These are phyloP conservation scores for Pogonognathellus flavescens DNA, from an alignment of 1,140 invertebrate genomes.

Conservation along the genomic window DNA sequence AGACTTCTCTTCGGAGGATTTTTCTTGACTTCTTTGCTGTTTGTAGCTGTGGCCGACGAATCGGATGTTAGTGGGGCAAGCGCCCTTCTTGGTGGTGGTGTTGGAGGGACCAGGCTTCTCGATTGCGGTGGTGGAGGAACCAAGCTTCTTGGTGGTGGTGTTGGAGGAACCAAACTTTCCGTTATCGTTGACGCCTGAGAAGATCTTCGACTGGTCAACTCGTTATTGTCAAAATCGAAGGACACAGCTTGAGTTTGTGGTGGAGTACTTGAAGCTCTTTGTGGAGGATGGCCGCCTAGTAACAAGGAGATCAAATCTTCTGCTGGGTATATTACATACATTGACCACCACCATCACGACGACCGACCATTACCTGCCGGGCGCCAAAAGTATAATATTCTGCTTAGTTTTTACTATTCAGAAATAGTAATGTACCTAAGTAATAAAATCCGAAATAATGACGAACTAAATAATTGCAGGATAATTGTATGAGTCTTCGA, in stretches of 20 bases:
- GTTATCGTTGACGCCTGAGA: not conserved
- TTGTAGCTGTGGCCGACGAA: not conserved
- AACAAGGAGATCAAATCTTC: constrained; percentile 64
- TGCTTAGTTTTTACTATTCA: constrained; percentile 19
- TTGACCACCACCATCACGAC: constrained; percentile 62
- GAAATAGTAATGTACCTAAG: constrained; percentile 16
- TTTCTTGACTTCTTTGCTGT: constrained; percentile 10
- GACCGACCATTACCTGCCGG: constrained; percentile 47
- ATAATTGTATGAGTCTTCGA: too few species aligned
- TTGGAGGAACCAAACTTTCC: constrained; percentile 31
- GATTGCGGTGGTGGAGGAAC: not conserved
- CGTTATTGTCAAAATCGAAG: not conserved
- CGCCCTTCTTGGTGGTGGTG: constrained; percentile 14
- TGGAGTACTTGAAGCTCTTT: constrained; percentile 7
- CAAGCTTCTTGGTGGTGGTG: constrained; percentile 15
- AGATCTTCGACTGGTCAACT: not conserved
- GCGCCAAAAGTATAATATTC: constrained; percentile 37
- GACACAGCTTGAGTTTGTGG: constrained; percentile 6
- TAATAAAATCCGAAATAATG: not conserved
- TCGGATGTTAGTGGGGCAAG: not conserved
- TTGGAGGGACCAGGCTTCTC: constrained; percentile 19
- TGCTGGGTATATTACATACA: constrained; percentile 67
- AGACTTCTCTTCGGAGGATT: not conserved
- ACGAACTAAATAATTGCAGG: too few species aligned
- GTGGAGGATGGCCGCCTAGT: constrained; percentile 57